These are phyloP conservation scores for Tribolium madens DNA, from an alignment of 1,140 invertebrate genomes.

Conservation along the genomic window DNA sequence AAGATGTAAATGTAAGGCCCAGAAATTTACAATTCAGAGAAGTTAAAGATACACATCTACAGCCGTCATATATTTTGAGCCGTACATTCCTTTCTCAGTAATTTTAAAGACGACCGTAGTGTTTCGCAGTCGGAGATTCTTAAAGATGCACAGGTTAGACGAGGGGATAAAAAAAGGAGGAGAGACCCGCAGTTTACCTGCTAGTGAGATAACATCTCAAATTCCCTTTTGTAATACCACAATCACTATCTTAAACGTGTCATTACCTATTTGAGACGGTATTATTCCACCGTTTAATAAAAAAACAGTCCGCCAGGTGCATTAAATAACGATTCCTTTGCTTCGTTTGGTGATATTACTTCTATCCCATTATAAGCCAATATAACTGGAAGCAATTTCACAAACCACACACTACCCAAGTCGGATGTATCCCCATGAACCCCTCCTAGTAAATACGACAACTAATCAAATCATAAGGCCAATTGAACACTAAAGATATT, in stretches of 20 bases:
- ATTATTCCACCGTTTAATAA: slow-evolving; percentile 44
- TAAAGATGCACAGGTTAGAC: slow-evolving; percentile 41
- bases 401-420: neutral
- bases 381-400: neutral
- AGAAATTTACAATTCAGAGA: slow-evolving; percentile 59
- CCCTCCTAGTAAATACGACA: neutral
- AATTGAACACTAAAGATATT: neutral
- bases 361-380: slow-evolving; percentile 12
- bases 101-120: slow-evolving; percentile 54
- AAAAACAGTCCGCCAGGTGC: slow-evolving; percentile 27
- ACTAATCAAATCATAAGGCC: neutral
- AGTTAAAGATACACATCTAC: slow-evolving; percentile 59
- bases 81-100: slow-evolving; percentile 52
- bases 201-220: slow-evolving; percentile 35
- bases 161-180: slow-evolving; percentile 39
- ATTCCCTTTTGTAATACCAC: slow-evolving; percentile 46
- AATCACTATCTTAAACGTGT: slow-evolving; percentile 46
- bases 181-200: slow-evolving; percentile 39
- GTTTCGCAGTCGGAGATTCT: slow-evolving; percentile 45
- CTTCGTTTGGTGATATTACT: slow-evolving; percentile 21
- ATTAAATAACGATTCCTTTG: slow-evolving; percentile 34
- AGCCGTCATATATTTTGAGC: slow-evolving; percentile 56
- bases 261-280: slow-evolving; percentile 45
- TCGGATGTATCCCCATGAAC: neutral
- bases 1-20: slow-evolving; percentile 58